These are phyloP conservation scores for Helicoverpa zea DNA, from an alignment of 1,140 invertebrate genomes.

Conservation along the genomic window DNA sequence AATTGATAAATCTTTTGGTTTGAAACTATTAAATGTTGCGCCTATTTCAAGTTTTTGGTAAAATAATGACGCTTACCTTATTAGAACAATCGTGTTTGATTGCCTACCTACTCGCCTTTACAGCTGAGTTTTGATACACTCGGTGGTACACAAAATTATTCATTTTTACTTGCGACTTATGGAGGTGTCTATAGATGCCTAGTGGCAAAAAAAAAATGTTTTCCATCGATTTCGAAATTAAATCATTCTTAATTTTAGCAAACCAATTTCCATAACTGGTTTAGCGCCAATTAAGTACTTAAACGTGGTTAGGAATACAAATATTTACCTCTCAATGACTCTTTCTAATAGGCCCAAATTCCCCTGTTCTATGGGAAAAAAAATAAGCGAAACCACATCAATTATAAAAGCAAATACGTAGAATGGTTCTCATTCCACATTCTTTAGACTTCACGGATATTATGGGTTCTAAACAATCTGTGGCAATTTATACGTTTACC, in stretches of 20 bases:
- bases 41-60: neutral
- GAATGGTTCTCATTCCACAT: slow-evolving; percentile 6
- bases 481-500: slow-evolving; percentile 30
- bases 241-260: slow-evolving; percentile 5
- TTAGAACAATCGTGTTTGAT: neutral
- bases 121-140: too few relatives aligned
- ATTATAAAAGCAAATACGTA: slow-evolving; percentile 32
- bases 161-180: neutral
- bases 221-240: neutral
- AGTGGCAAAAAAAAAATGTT: neutral
- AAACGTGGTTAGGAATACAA: slow-evolving; percentile 17
- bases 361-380: slow-evolving; percentile 29
- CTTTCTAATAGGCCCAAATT: slow-evolving; percentile 22
- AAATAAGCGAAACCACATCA: slow-evolving; percentile 16
- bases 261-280: slow-evolving; percentile 5
- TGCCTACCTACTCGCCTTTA: neutral
- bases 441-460: slow-evolving; percentile 24
- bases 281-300: slow-evolving; percentile 2
- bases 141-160: too few relatives aligned
- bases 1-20: slow-evolving; percentile 20
- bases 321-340: slow-evolving; percentile 1
- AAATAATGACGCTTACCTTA: slow-evolving; percentile 17
- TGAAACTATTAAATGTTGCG: slow-evolving; percentile 28
- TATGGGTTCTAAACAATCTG: neutral
- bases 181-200: too few relatives aligned